Percentiles rank a stretch among this genome's conserved stretches.
Conservation (phyloP, 2,113 vertebrate genomes). For the Pitta sordida region DNA sequence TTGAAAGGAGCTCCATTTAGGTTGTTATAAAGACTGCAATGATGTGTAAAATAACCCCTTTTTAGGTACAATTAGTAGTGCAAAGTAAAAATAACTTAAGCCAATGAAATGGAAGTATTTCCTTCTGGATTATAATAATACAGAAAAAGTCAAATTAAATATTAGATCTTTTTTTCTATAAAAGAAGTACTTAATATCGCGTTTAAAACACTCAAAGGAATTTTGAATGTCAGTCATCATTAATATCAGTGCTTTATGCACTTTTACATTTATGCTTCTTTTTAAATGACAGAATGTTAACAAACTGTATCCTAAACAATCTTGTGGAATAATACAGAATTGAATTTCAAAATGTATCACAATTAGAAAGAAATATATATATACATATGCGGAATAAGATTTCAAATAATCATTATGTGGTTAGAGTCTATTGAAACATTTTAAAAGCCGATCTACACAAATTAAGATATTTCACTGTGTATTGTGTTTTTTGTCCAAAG, state of each 20-base stretch:
- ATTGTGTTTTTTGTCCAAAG: background rate
- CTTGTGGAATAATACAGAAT: background rate
- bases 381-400: background rate
- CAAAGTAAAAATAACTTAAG: conserved; percentile 25
- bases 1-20: background rate
- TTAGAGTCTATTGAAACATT: background rate
- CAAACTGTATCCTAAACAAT: background rate
- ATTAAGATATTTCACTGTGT: background rate
- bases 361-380: background rate
- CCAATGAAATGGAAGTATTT: background rate
- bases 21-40: conserved; percentile 24
- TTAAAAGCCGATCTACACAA: background rate
- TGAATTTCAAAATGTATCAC: background rate
- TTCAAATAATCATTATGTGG: background rate
- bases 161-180: background rate
- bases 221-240: background rate
- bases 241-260: background rate
- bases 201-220: background rate
- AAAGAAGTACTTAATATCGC: background rate
- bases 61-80: conserved; percentile 1
- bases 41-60: conserved; percentile 52
- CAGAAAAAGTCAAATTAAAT: conserved; percentile 5
- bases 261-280: background rate
- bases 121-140: background rate
- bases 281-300: background rate